phyloP scores from a whole-genome alignment of 2,888 invertebrate species.

The Agonopterix arenella region DNA sequence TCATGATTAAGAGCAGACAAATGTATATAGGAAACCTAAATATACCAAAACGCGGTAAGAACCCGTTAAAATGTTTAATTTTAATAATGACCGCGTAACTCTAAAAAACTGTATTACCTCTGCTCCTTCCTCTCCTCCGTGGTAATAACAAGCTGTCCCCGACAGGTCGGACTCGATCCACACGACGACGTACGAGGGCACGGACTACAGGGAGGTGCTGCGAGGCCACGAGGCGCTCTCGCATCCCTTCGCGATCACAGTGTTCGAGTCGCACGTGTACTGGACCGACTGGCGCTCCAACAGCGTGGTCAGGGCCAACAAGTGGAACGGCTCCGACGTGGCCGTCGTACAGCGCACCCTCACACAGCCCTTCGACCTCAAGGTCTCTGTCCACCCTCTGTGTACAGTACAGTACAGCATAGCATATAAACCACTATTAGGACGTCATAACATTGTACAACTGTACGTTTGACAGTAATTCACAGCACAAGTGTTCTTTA shows the following conservation, averaged over 20 bases:
- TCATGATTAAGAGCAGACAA: too few species aligned
- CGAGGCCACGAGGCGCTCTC: slow-evolving; percentile 85
- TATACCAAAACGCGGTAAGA: too few species aligned
- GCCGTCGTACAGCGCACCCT: slow-evolving; percentile 87
- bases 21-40: too few species aligned
- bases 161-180: slow-evolving; percentile 89
- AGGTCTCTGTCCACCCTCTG: slow-evolving; percentile 61
- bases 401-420: neutral
- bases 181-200: slow-evolving; percentile 88
- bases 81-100: too few species aligned
- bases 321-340: slow-evolving; percentile 89
- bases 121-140: neutral
- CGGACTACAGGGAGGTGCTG: slow-evolving; percentile 82
- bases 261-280: slow-evolving; percentile 91
- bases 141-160: neutral
- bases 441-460: too few species aligned
- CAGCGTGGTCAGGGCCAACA: slow-evolving; percentile 90
- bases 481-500: too few species aligned
- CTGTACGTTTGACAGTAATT: too few species aligned
- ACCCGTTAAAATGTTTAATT: too few species aligned
- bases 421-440: too few species aligned
- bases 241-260: slow-evolving; percentile 92
- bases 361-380: slow-evolving; percentile 94
- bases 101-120: too few species aligned
- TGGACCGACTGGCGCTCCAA: slow-evolving; percentile 97